These are phyloP conservation scores for Lacanobia oleracea DNA, from an alignment of 2,888 invertebrate genomes.

Conservation along the genomic window DNA sequence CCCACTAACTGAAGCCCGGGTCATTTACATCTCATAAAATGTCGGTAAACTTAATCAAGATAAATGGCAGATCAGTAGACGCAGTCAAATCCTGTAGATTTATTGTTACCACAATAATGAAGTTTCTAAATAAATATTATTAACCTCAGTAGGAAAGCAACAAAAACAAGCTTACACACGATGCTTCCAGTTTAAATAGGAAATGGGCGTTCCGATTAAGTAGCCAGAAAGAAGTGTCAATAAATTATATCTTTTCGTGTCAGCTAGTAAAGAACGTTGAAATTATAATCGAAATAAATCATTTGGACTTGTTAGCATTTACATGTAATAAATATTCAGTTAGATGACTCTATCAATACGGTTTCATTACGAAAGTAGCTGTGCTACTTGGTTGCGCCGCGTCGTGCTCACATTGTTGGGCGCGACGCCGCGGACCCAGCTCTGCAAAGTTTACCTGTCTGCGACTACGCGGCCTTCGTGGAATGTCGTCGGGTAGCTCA, in stretches of 20 bases:
- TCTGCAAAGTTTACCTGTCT: conserved; percentile 77
- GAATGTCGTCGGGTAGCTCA: conserved; percentile 85
- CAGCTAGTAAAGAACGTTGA: conserved; percentile 66
- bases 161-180: conserved; percentile 72
- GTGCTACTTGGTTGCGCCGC: conserved; percentile 42
- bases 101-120: conserved; percentile 70
- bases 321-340: conserved; percentile 55
- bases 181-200: conserved; percentile 64
- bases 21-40: conserved; percentile 72
- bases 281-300: conserved; percentile 62
- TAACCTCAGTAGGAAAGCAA: conserved; percentile 59
- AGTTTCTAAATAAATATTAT: conserved; percentile 51
- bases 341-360: conserved; percentile 52
- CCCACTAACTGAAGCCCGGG: conserved; percentile 70
- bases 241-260: conserved; percentile 72
- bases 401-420: conserved; percentile 61
- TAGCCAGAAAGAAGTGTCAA: conserved; percentile 68
- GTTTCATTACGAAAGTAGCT: conserved; percentile 49
- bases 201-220: conserved; percentile 70
- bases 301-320: conserved; percentile 48
- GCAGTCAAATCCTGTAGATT: conserved; percentile 73
- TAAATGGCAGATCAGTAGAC: conserved; percentile 76
- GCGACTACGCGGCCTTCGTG: conserved; percentile 74
- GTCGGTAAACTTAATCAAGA: conserved; percentile 80
- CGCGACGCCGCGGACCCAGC: conserved; percentile 68